A percentile compares a stretch with the other conserved stretches of the same genome.
Conservation (phyloP, 92 coral and sea anemone genomes). For the Zoanthus solanderi region DNA sequence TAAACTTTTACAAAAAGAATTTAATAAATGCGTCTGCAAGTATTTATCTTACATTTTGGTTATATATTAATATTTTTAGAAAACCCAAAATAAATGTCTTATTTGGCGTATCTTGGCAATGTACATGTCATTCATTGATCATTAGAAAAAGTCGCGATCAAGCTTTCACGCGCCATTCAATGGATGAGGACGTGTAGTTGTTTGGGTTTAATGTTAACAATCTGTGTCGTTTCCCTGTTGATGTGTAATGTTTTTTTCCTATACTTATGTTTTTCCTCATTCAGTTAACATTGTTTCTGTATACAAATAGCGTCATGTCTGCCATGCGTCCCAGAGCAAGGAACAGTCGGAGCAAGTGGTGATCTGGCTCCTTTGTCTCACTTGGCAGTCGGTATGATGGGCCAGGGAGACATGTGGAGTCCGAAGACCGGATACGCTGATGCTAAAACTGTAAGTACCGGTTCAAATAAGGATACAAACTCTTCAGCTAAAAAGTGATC, state of each 20-base stretch:
- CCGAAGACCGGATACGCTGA: constrained; percentile 94
- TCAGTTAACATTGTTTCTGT: background rate
- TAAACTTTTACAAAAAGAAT: no score
- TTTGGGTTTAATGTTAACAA: background rate
- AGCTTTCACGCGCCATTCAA: background rate
- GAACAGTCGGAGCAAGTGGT: constrained; percentile 99
- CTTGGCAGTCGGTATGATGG: constrained; percentile 90
- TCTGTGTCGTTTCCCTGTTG: background rate
- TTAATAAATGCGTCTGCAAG: no score
- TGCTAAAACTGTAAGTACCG: constrained; percentile 78
- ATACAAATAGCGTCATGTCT: constrained; percentile 78
- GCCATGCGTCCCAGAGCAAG: constrained; percentile 97
- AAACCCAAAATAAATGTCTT: no score
- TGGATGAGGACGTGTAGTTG: background rate
- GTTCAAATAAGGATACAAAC: no score
- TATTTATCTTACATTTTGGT: no score
- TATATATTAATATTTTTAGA: no score
- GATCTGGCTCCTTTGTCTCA: constrained; percentile 97
- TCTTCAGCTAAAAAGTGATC: no score
- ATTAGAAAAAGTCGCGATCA: background rate
- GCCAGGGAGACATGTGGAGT: constrained; percentile 99
- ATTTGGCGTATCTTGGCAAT: no score
- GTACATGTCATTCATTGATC: no score
- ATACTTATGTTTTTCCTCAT: background rate
- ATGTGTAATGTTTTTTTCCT: background rate